Evolutionary conservation across 1,140 invertebrate species (phyloP).

Genomic region (Lanistes nyassanus): DNA sequence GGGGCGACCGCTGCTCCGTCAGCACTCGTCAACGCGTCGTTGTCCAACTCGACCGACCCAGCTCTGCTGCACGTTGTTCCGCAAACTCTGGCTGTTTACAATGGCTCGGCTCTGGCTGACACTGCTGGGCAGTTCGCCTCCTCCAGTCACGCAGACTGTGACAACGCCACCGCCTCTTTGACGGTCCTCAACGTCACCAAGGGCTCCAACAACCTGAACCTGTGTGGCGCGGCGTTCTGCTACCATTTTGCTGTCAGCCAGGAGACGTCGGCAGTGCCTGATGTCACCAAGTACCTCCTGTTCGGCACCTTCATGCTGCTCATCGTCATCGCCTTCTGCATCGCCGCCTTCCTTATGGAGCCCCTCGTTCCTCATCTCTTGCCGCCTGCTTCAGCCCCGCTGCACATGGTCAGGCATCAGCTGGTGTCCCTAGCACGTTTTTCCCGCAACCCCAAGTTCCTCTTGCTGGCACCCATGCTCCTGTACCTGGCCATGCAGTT

Average conservation of each 20-base stretch:
- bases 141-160: neutral
- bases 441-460: slow-evolving; percentile 36
- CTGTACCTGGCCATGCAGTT: slow-evolving; percentile 47
- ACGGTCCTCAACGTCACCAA: neutral
- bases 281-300: slow-evolving; percentile 44
- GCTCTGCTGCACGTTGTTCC: neutral
- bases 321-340: slow-evolving; percentile 42
- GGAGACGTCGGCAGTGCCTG: slow-evolving; percentile 21
- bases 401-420: slow-evolving; percentile 36
- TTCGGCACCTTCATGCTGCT: slow-evolving; percentile 47
- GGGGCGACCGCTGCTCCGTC: neutral
- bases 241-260: slow-evolving; percentile 41
- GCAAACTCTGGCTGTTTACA: neutral
- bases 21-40: neutral
- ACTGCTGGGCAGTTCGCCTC: neutral
- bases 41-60: neutral
- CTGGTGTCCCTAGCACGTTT: slow-evolving; percentile 44
- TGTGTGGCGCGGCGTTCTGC: slow-evolving; percentile 47
- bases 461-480: slow-evolving; percentile 41
- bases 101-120: neutral
- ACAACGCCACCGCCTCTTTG: neutral
- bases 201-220: slow-evolving; percentile 9
- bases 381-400: slow-evolving; percentile 8
- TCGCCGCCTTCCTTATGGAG: slow-evolving; percentile 47
- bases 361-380: slow-evolving; percentile 35